Conservation (phyloP, 2,797 vertebrate genomes). For the Crocidura indochinensis region DNA sequence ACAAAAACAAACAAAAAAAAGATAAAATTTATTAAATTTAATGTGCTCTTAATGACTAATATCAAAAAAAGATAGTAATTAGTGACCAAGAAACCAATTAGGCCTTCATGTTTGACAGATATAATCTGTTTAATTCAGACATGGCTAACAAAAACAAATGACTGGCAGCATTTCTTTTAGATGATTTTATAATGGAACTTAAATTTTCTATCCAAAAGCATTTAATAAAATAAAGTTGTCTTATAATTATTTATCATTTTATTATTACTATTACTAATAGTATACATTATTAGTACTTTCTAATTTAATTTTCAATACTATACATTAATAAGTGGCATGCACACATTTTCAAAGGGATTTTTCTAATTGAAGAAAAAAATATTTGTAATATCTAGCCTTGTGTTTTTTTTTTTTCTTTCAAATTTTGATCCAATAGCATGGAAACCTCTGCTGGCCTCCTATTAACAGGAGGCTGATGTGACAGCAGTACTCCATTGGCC, state of each 20-base stretch:
- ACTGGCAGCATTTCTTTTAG: slow-evolving; percentile 55
- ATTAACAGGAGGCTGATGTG: not conserved
- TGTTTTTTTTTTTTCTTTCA: not conserved
- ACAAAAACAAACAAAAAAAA: too few relatives aligned
- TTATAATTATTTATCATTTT: slow-evolving; percentile 18
- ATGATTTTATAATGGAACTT: slow-evolving; percentile 35
- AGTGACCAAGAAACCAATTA: slow-evolving; percentile 51
- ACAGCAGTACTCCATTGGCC: fast-evolving
- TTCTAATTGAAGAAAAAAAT: slow-evolving; percentile 21
- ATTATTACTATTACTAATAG: not conserved
- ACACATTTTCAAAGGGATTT: not conserved
- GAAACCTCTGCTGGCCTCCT: not conserved
- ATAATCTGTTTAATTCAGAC: slow-evolving; percentile 67
- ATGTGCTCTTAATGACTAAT: slow-evolving; percentile 15
- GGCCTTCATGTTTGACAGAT: slow-evolving; percentile 49
- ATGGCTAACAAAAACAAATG: slow-evolving; percentile 28
- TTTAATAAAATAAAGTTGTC: not conserved
- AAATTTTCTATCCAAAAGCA: slow-evolving; percentile 41
- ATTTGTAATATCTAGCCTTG: not conserved
- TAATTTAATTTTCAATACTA: slow-evolving; percentile 39
- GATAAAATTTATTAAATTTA: slow-evolving; percentile 65
- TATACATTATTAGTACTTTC: not conserved
- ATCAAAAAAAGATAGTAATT: slow-evolving; percentile 37
- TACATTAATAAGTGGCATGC: not conserved
- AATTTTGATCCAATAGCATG: not conserved